These are phyloP conservation scores for Sturmia bella DNA, from an alignment of 2,888 invertebrate species.

Conservation along the genomic window DNA sequence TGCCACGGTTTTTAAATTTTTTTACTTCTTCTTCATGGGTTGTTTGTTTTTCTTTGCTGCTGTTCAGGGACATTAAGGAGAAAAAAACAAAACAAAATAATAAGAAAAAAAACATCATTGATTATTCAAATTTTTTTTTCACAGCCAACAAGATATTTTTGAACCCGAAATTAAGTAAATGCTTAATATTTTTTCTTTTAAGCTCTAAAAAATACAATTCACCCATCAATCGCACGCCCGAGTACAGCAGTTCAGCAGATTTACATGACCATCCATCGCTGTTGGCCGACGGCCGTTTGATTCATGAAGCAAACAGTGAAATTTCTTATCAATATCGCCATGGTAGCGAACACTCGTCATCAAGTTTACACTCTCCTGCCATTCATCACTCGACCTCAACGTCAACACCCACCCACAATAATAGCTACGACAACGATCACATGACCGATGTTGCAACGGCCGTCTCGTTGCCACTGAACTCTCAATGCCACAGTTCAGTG, in stretches of 20 bases:
- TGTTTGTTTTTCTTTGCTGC: constrained; percentile 45
- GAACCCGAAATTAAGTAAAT: constrained; percentile 19
- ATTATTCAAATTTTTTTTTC: constrained; percentile 60
- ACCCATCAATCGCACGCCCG: constrained; percentile 74
- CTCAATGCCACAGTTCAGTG: constrained; percentile 66
- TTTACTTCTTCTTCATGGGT: constrained; percentile 38
- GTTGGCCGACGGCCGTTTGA: constrained; percentile 73
- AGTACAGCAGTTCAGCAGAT: constrained; percentile 76
- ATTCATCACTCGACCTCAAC: constrained; percentile 74
- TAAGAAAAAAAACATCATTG: constrained; percentile 22
- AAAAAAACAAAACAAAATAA: neutral
- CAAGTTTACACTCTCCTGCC: constrained; percentile 78
- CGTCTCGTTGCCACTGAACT: constrained; percentile 71
- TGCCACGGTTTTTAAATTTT: constrained; percentile 68
- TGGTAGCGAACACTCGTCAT: constrained; percentile 79
- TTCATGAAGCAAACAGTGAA: constrained; percentile 73
- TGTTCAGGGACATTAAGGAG: constrained; percentile 43
- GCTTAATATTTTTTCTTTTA: constrained; percentile 45
- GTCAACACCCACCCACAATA: constrained; percentile 65
- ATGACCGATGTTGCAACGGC: constrained; percentile 69
- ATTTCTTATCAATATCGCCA: constrained; percentile 76
- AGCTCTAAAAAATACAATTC: constrained; percentile 77
- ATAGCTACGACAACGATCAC: constrained; percentile 64
- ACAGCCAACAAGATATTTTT: constrained; percentile 43
- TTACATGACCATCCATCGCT: constrained; percentile 76